Percentiles rank a stretch among this genome's conserved stretches.
phyloP scores from a whole-genome alignment of 2,888 invertebrate genomes.

The Cylindroiulus punctatus region DNA sequence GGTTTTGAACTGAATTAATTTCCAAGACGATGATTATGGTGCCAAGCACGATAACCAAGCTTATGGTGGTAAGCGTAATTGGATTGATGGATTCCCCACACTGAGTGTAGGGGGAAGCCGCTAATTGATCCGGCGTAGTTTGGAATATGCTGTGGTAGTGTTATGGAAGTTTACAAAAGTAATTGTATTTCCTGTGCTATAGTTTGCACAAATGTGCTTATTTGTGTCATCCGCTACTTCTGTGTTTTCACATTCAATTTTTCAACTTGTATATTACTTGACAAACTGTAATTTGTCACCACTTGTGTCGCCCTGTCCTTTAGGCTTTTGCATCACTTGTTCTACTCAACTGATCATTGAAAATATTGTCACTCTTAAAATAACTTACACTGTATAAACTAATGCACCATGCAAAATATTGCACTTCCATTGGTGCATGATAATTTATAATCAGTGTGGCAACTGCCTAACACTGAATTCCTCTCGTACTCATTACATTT shows the following conservation, averaged over 20 bases:
- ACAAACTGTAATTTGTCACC: not conserved
- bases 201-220: not conserved
- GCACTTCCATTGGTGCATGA: conserved; percentile 25
- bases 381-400: not conserved
- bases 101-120: no score
- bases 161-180: not conserved
- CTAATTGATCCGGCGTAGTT: no score
- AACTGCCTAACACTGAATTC: not conserved
- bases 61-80: no score
- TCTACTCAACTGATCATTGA: not conserved
- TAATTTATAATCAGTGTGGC: not conserved
- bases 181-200: not conserved
- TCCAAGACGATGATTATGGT: no score
- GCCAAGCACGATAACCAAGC: no score
- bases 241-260: not conserved
- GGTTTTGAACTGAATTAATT: no score
- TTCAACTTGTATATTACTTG: not conserved
- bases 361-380: not conserved
- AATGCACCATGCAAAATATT: conserved; percentile 39
- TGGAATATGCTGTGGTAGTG: no score
- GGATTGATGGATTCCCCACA: no score
- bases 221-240: not conserved
- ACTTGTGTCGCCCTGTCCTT: not conserved
- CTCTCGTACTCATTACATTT: not conserved
- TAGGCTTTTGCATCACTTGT: not conserved